These are phyloP conservation scores for Lasioglossum albipes DNA, from an alignment of 1,140 invertebrate species.

Conservation along the genomic window DNA sequence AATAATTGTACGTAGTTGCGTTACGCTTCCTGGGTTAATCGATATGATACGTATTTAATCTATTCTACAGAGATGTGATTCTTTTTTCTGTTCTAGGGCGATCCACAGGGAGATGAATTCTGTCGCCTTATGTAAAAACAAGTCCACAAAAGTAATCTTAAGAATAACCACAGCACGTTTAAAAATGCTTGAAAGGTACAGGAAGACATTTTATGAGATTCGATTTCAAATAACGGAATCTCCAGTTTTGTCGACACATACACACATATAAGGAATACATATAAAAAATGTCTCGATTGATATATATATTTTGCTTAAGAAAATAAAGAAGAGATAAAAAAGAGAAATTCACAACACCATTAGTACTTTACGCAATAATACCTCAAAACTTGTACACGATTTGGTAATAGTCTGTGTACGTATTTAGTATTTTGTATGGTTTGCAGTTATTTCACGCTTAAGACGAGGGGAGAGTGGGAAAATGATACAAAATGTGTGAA, in stretches of 20 bases:
- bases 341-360: constrained; percentile 43
- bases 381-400: constrained; percentile 1
- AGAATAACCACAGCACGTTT: constrained; percentile 50
- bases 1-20: constrained; percentile 20
- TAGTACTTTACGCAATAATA: constrained; percentile 33
- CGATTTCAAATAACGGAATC: constrained; percentile 37
- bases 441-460: too few species aligned
- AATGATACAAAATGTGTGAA: too few species aligned
- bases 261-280: constrained; percentile 35
- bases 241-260: constrained; percentile 38
- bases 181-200: constrained; percentile 32
- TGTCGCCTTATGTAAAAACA: constrained; percentile 83
- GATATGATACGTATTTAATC: constrained; percentile 20
- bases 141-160: constrained; percentile 51
- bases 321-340: constrained; percentile 42
- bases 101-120: constrained; percentile 82
- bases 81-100: constrained; percentile 78
- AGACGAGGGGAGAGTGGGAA: too few species aligned
- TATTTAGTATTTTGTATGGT: neutral
- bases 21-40: constrained; percentile 23
- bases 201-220: constrained; percentile 58
- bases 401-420: neutral
- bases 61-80: constrained; percentile 32
- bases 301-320: constrained; percentile 54
- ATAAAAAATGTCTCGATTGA: constrained; percentile 47